Base-by-base conservation (phyloP, 2,888 invertebrate species). In the Metalampra italica region DNA sequence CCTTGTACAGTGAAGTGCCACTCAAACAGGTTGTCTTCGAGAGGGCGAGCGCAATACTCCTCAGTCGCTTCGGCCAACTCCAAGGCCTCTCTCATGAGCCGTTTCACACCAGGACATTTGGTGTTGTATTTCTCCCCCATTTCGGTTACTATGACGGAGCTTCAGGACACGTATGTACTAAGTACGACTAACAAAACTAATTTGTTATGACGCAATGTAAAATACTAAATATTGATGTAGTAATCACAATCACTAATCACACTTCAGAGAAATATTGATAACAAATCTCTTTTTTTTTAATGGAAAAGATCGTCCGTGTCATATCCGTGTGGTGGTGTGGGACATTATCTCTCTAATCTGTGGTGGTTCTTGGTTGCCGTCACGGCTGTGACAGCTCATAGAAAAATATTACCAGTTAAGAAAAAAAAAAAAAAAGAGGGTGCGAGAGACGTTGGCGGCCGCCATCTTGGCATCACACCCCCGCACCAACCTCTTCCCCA, bases 1-100 rank as follows among this genome's bases (percentile, higher is more conserved):
- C 98, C 98, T 67, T 95, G 92, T 3, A 98, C 94, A 0, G 98
- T 98, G 75, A 98, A 98, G 81, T 98, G 98, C 98, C 98, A 98
- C 78, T 98, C 98, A 79, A 98, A 98, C 46, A 98, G 87, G 82
- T 98, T 98, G 75, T 98, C 98, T 79, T 97, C 97, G 43, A 98
- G 80, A 2, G 98, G 98, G 67, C 94, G 93, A 9, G 97, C 97
- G 81, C 91, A 94, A 79, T 96, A 97, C 76, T 97, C 95, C 69
- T 97, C 97, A 0, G 97, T 97, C 5, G 97, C 93, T 62, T 95
- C 94, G 30, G 93, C 92, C 56, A 98, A 84, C 80, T 98, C 98
- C 61, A 91, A 85, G 9, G 98, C 98, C 84, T 98, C 98, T 70
- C 95, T 91, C 96, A 98, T 96, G 62, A 98, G 89, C 46, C 98